A percentile compares a stretch with the other conserved stretches of the same genome.
Conservation (phyloP, 2,888 invertebrate species). For the Calameuta idolon region DNA sequence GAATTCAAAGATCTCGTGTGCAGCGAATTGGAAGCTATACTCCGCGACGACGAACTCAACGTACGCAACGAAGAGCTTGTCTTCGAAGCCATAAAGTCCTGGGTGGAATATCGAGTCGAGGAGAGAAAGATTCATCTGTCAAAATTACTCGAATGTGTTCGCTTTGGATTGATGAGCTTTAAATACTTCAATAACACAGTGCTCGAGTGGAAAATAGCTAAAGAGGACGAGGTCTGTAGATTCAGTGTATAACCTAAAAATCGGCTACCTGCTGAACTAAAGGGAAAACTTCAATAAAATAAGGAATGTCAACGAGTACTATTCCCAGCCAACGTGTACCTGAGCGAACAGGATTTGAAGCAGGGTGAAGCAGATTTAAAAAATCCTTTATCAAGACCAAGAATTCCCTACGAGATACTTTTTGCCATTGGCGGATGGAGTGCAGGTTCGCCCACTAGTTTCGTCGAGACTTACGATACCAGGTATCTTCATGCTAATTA, state of each 20-base stretch:
- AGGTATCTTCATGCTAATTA: constrained; percentile 65
- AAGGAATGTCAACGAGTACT: constrained; percentile 72
- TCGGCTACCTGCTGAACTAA: background rate
- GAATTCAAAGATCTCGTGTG: constrained; percentile 74
- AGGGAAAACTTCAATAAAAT: constrained; percentile 9
- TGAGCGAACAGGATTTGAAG: constrained; percentile 69
- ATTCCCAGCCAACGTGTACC: constrained; percentile 70
- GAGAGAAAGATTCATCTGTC: constrained; percentile 71
- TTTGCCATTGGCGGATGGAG: constrained; percentile 90
- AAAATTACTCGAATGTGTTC: constrained; percentile 74
- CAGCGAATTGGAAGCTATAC: constrained; percentile 74
- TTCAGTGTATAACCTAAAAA: background rate
- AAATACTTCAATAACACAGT: constrained; percentile 72
- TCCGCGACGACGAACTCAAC: constrained; percentile 80
- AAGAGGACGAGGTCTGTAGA: constrained; percentile 68
- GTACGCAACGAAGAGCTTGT: constrained; percentile 79
- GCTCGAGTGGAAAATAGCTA: constrained; percentile 70
- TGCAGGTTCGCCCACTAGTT: constrained; percentile 85
- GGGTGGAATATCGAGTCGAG: constrained; percentile 75
- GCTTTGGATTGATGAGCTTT: constrained; percentile 76
- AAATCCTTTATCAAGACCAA: constrained; percentile 76
- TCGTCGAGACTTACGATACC: constrained; percentile 82
- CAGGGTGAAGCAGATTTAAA: constrained; percentile 69
- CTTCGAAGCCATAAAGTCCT: constrained; percentile 79
- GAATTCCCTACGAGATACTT: constrained; percentile 82